Conservation (phyloP, 2,797 vertebrate species). For the Triplophysa yarkandensis region DNA sequence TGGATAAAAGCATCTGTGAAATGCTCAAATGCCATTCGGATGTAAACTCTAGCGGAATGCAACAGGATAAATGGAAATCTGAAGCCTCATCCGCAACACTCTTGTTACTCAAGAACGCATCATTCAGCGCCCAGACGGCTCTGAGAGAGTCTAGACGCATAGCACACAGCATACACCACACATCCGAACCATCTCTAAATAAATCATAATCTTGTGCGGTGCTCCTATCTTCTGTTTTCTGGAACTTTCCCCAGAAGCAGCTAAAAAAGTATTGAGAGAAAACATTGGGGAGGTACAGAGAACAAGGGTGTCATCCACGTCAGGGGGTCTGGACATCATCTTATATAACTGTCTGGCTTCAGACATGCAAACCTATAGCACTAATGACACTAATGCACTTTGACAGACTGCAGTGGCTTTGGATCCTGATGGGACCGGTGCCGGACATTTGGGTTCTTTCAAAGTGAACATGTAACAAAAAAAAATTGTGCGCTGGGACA, state of each 20-base stretch:
- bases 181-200: conserved; percentile 36
- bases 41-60: not conserved
- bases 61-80: conserved; percentile 1
- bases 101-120: not conserved
- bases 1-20: too few relatives aligned
- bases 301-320: conserved; percentile 29
- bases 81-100: conserved; percentile 10
- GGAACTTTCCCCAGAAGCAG: conserved; percentile 22
- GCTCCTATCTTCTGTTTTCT: conserved; percentile 21
- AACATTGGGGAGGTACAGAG: conserved; percentile 11
- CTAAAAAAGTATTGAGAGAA: conserved; percentile 33
- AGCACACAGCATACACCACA: conserved; percentile 3
- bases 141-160: not conserved
- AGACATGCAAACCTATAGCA: conserved; percentile 45
- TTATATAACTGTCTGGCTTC: conserved; percentile 58
- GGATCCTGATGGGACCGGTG: conserved; percentile 21
- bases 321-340: conserved; percentile 46
- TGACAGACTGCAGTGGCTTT: conserved; percentile 42
- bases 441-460: conserved; percentile 10
- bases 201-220: conserved; percentile 22
- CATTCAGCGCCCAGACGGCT: conserved; percentile 8
- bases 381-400: conserved; percentile 43
- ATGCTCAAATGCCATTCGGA: not conserved
- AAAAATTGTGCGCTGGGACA: not conserved
- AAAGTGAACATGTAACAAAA: not conserved